Conservation (phyloP, 2,888 invertebrate genomes). For the Hedya salicella region DNA sequence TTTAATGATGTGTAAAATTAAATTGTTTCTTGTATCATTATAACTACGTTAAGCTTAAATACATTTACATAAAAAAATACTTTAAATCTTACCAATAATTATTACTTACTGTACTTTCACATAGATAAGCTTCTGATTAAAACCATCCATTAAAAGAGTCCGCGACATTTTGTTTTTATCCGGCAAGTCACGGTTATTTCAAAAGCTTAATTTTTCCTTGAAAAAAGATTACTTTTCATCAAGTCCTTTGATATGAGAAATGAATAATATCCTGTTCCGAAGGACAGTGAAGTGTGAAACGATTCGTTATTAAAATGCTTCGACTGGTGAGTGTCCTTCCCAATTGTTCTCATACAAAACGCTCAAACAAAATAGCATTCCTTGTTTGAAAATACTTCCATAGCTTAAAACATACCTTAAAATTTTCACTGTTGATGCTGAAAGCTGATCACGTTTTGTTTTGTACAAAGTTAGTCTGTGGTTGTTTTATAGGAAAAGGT, state of each 20-base stretch:
- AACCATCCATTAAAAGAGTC: background rate
- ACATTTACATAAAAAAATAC: too few species aligned
- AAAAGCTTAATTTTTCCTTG: conserved; percentile 22
- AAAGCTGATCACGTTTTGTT: background rate
- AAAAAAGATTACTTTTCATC: conserved; percentile 28
- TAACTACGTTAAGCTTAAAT: too few species aligned
- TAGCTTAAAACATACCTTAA: background rate
- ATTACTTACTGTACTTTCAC: too few species aligned
- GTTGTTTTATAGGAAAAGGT: conserved; percentile 45
- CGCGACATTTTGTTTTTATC: conserved; percentile 9
- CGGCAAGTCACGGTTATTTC: background rate
- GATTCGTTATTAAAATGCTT: conserved; percentile 65
- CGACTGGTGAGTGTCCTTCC: conserved; percentile 52
- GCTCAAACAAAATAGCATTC: conserved; percentile 18
- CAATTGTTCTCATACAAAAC: conserved; percentile 42
- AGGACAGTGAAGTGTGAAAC: conserved; percentile 62
- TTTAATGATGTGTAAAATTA: too few species aligned
- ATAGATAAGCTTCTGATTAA: background rate
- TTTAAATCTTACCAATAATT: too few species aligned
- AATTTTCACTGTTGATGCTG: conserved; percentile 4
- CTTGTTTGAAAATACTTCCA: conserved; percentile 3
- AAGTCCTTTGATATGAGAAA: conserved; percentile 57
- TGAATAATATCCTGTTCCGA: conserved; percentile 63
- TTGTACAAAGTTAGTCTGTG: conserved; percentile 47
- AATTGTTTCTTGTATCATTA: too few species aligned